Conservation (phyloP, 1,140 invertebrate genomes). For the Acyrthosiphon pisum region DNA sequence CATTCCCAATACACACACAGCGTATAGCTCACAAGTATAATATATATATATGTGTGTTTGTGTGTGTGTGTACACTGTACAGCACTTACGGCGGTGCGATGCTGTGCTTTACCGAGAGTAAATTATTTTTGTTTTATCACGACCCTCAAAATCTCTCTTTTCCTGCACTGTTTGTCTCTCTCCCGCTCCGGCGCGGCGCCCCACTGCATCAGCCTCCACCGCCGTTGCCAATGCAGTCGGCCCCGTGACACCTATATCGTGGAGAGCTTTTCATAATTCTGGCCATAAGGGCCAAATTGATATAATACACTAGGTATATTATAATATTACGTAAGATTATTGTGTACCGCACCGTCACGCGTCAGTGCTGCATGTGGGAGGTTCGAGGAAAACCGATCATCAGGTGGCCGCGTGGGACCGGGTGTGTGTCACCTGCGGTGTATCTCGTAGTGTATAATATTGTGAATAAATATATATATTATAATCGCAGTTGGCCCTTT, state of each 20-base stretch:
- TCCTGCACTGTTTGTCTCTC: background rate
- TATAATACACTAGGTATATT: background rate
- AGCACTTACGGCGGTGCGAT: background rate
- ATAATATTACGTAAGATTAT: background rate
- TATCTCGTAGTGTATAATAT: background rate
- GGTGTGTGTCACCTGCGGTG: background rate
- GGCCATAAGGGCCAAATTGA: background rate
- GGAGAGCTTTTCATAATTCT: background rate
- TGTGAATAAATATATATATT: background rate
- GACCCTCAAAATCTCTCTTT: slow-evolving; percentile 28
- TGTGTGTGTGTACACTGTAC: background rate
- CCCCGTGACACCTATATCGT: background rate
- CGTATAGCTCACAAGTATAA: background rate
- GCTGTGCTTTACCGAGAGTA: slow-evolving; percentile 11
- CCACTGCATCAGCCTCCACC: too few species aligned
- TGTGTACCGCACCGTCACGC: background rate
- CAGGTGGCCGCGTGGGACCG: background rate
- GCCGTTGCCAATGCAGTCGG: background rate
- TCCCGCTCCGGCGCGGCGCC: background rate
- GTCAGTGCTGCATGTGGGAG: background rate
- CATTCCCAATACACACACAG: background rate
- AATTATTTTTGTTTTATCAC: slow-evolving; percentile 52
- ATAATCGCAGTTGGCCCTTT: background rate
- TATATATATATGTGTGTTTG: background rate
- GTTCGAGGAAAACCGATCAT: background rate